phyloP scores from a whole-genome alignment of 2,113 vertebrate species.

The Anhinga rufa region DNA sequence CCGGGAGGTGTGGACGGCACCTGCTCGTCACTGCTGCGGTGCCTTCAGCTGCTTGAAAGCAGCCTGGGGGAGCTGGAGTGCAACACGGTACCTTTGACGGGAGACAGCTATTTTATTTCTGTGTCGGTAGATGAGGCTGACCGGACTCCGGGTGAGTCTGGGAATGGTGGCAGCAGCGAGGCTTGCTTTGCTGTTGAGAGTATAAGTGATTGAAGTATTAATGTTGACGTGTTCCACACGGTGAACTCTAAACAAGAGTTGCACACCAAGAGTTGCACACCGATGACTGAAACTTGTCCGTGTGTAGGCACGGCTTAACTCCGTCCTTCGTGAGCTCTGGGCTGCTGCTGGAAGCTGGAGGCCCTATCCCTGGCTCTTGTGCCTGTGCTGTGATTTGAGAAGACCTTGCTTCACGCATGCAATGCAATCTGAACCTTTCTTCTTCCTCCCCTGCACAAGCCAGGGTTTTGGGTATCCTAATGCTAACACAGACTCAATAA shows the following conservation, averaged over 20 bases:
- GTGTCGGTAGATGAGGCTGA: not conserved
- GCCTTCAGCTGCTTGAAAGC: not conserved
- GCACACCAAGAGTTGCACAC: not conserved
- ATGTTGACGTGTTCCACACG: not conserved
- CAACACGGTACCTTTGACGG: not conserved
- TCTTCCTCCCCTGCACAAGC: not conserved
- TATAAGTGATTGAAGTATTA: not conserved
- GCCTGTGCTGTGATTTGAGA: not conserved
- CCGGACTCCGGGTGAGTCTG: not conserved
- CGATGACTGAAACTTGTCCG: not conserved
- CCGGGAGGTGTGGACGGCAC: not conserved
- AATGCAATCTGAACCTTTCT: not conserved
- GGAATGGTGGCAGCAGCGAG: not conserved
- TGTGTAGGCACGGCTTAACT: not conserved
- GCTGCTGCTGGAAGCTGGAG: not conserved
- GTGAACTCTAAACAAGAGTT: not conserved
- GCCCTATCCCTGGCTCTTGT: not conserved
- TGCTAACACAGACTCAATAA: not conserved
- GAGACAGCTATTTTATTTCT: not conserved
- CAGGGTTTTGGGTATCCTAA: not conserved
- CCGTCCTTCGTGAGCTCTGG: not conserved
- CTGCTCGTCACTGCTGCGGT: accelerated
- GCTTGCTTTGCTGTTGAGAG: not conserved
- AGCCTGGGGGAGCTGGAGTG: not conserved
- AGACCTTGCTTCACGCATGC: not conserved